Conservation (phyloP, 1,140 invertebrate genomes). For the Yoshiicerus persimilis region DNA sequence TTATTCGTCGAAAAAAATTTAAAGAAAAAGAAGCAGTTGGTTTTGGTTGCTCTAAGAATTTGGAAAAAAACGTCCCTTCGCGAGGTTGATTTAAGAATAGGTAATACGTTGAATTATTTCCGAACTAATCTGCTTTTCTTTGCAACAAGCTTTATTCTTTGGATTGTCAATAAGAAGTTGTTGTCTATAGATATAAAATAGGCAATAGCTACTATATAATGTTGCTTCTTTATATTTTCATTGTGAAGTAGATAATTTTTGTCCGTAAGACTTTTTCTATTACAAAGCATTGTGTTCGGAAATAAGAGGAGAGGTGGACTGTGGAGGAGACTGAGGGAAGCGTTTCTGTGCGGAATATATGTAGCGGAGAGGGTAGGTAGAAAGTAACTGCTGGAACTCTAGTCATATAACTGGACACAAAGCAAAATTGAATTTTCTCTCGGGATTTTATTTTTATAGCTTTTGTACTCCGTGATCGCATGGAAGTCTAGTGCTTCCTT, state of each 20-base stretch:
- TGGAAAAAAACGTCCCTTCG: too few species aligned
- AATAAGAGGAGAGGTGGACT: neutral
- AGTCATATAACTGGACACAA: slow-evolving; percentile 16
- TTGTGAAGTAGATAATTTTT: neutral
- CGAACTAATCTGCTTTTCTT: neutral
- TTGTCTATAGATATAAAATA: neutral
- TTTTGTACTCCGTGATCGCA: neutral
- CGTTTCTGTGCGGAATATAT: neutral
- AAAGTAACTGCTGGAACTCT: neutral
- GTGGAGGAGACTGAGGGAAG: neutral
- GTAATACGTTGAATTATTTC: neutral
- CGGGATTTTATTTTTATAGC: neutral
- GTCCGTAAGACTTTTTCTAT: neutral
- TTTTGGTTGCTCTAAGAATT: too few species aligned
- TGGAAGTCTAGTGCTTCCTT: neutral
- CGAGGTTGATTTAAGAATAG: too few species aligned
- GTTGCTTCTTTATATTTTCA: neutral
- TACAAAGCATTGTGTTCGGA: neutral
- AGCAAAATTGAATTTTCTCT: slow-evolving; percentile 5
- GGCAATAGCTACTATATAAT: neutral
- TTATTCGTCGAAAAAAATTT: too few species aligned
- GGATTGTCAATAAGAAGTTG: neutral
- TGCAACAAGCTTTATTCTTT: neutral
- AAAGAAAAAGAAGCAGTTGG: too few species aligned
- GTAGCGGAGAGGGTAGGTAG: neutral